These are phyloP conservation scores for Laothoe populi DNA, from an alignment of 2,888 invertebrate species.

Conservation along the genomic window DNA sequence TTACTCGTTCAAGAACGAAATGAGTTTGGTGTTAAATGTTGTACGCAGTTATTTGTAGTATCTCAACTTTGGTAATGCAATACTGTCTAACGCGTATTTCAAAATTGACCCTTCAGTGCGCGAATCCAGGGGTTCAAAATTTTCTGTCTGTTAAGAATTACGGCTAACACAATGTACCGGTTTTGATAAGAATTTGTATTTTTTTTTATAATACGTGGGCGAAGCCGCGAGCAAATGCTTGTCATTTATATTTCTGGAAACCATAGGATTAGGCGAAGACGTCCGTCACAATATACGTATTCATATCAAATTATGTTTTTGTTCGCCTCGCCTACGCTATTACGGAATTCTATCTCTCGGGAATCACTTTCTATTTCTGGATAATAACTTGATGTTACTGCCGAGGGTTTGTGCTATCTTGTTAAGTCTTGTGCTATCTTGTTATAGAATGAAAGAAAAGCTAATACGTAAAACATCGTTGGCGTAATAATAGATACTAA, in stretches of 20 bases:
- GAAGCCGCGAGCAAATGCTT: no score
- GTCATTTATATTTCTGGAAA: not conserved
- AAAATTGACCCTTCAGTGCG: no score
- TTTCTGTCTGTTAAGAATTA: no score
- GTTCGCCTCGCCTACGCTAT: slow-evolving; percentile 4
- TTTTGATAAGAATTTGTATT: no score
- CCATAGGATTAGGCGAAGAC: no score
- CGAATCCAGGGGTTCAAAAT: no score
- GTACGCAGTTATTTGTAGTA: not conserved
- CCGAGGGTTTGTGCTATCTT: not conserved
- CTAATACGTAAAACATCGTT: slow-evolving; percentile 2
- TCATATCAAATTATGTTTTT: slow-evolving; percentile 21
- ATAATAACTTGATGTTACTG: not conserved
- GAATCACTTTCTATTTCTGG: slow-evolving; percentile 4
- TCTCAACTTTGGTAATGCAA: no score
- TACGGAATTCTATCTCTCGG: slow-evolving; percentile 1
- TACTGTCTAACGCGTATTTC: no score
- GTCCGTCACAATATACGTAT: not conserved
- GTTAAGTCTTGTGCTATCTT: not conserved
- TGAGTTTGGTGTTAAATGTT: slow-evolving; percentile 27
- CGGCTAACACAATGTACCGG: no score
- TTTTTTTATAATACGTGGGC: no score
- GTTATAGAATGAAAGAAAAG: not conserved
- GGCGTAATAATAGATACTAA: slow-evolving; percentile 2
- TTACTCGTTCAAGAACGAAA: not conserved